phyloP scores from a whole-genome alignment of 2,113 vertebrate genomes.

The Nibea albiflora region DNA sequence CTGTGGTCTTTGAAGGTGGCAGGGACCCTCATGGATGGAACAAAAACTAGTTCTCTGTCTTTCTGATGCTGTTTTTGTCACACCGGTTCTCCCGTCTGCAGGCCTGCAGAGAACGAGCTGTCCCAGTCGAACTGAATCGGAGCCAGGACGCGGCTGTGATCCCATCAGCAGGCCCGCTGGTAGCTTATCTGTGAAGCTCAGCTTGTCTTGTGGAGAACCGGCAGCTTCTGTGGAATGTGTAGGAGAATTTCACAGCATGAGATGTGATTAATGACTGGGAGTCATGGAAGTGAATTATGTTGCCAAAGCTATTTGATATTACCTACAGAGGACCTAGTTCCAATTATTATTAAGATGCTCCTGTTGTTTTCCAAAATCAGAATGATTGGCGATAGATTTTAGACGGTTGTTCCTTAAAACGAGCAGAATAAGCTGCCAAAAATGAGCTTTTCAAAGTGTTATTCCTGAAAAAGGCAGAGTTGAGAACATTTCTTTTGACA shows the following conservation, averaged over 20 bases:
- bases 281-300: constrained; percentile 62
- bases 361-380: constrained; percentile 49
- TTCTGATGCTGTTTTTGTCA: background rate
- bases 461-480: constrained; percentile 20
- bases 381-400: constrained; percentile 12
- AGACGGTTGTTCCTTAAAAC: constrained; percentile 18
- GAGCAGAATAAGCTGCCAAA: background rate
- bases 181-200: background rate
- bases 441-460: constrained; percentile 39
- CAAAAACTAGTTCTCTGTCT: background rate
- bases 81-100: background rate
- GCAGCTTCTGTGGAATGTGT: constrained; percentile 22
- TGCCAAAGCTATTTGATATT: constrained; percentile 82
- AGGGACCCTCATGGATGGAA: background rate
- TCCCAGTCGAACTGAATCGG: constrained; percentile 13
- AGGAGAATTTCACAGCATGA: constrained; percentile 25
- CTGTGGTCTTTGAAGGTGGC: constrained; percentile 3
- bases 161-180: background rate
- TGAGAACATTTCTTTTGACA: constrained; percentile 36
- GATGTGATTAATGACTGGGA: constrained; percentile 58
- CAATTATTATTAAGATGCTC: constrained; percentile 41
- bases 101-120: constrained; percentile 38
- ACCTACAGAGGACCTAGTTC: constrained; percentile 41
- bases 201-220: constrained; percentile 4
- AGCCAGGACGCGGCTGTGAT: background rate